phyloP scores from a whole-genome alignment of 1,140 invertebrate genomes.

The Anastrepha ludens region DNA sequence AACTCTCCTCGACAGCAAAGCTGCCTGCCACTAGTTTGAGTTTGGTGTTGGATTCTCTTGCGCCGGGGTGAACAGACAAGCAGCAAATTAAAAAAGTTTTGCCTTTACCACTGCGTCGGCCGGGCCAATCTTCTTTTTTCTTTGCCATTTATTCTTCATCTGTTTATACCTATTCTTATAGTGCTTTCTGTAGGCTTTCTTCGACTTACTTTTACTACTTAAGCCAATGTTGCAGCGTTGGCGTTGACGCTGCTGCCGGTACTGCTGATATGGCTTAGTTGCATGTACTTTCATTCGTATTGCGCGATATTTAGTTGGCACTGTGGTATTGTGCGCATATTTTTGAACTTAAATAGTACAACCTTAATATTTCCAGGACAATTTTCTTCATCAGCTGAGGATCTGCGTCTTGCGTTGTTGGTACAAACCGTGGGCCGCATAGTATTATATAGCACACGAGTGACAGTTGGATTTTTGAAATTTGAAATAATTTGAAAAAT shows the following conservation, averaged over 20 bases:
- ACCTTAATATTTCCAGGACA: too few relatives aligned
- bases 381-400: too few relatives aligned
- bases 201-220: conserved; percentile 8
- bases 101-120: background rate
- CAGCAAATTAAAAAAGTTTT: conserved; percentile 38
- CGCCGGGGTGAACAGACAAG: conserved; percentile 1
- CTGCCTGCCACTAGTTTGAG: background rate
- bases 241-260: background rate
- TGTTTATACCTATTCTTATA: background rate
- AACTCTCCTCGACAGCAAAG: background rate
- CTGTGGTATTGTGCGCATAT: background rate
- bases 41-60: background rate
- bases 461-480: too few relatives aligned
- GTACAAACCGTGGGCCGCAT: too few relatives aligned
- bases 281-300: background rate
- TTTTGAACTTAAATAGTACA: too few relatives aligned
- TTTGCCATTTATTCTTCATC: conserved; percentile 10
- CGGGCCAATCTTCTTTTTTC: background rate
- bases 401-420: too few relatives aligned
- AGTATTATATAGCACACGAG: too few relatives aligned
- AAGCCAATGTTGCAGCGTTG: background rate
- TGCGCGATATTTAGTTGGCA: background rate
- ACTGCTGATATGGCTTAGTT: background rate
- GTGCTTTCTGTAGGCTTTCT: conserved; percentile 19
- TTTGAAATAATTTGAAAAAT: too few relatives aligned